Base-by-base conservation (phyloP, 2,888 invertebrate genomes). In the Mesodorylaimus sp. region DNA sequence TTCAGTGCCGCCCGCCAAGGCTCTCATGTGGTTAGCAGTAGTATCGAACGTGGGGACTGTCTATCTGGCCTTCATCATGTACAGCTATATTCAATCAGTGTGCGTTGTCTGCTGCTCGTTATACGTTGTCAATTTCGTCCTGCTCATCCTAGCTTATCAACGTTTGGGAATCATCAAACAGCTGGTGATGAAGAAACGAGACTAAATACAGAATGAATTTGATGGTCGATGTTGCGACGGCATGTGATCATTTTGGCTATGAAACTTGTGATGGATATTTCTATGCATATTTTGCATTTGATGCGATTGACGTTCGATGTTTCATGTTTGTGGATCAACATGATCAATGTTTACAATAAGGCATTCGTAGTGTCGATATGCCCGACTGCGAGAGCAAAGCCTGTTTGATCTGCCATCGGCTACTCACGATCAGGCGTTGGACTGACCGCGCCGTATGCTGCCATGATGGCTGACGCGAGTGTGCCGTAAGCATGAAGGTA, bases 51-150 rank as follows among this genome's bases (percentile, higher is more conserved):
- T 52, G 24, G 16, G 23, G 7, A 26, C 37, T 13, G 16, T 52
- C 16, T 52, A 52, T 36, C 41, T 52, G 46, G 52, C 49, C 43
- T 28, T 25, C 26, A 23, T 52, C 24, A 29, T 52, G 13, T 48
- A 48, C 29, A 16, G 32, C 32, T 21, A 46, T n/a, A 26, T 52
- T 16, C 37, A 39, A 43, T 51, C 52, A 2, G 3, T 52, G 2
- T 52, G 52, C 27, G 2, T 52, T 24, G 49, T 52, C 2, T 52
- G 52, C 38, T 19, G 45, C 7, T 39, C 50, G 3, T 45, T 36
- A 28, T 52, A 52, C 36, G 41, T 29, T 10, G 32, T 50, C 41
- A 52, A 52, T 46, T 36, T 45, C 2, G 26, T 45, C 1, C 25
- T 52, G 21, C 24, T 50, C 27, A 10, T 50, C 2, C 27, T 51